Conservation (phyloP, 1,140 invertebrate species). For the Drosophila equinoxialis region DNA sequence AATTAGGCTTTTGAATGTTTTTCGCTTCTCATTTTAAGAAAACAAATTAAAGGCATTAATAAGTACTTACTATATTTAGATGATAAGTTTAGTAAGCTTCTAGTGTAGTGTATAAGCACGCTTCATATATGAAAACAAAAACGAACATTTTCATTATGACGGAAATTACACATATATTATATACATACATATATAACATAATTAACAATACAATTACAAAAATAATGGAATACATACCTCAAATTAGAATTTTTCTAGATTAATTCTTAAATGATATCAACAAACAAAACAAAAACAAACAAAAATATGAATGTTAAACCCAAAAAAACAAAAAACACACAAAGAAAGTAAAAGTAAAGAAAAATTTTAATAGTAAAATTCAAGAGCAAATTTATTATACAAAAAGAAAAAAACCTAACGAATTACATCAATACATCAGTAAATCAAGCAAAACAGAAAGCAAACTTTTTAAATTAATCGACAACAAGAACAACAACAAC, state of each 20-base stretch:
- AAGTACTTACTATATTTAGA: slow-evolving; percentile 13
- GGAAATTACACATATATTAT: slow-evolving; percentile 21
- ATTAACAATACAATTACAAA: slow-evolving; percentile 67
- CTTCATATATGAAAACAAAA: slow-evolving; percentile 34
- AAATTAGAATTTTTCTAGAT: slow-evolving; percentile 82
- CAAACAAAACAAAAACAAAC: slow-evolving; percentile 9
- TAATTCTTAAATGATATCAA: slow-evolving; percentile 78
- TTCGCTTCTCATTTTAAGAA: slow-evolving; percentile 19
- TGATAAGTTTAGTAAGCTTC: slow-evolving; percentile 14
- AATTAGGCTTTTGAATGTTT: slow-evolving; percentile 10
- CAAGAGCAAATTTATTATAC: slow-evolving; percentile 76
- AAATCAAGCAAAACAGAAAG: slow-evolving; percentile 16
- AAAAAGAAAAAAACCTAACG: slow-evolving; percentile 46
- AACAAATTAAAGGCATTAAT: slow-evolving; percentile 28
- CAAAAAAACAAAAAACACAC: slow-evolving; percentile 35
- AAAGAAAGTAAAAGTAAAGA: not conserved
- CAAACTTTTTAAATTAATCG: slow-evolving; percentile 10
- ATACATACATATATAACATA: slow-evolving; percentile 22
- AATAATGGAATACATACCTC: slow-evolving; percentile 81
- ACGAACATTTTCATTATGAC: slow-evolving; percentile 53
- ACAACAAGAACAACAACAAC: not conserved
- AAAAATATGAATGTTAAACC: slow-evolving; percentile 32
- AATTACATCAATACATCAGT: slow-evolving; percentile 57
- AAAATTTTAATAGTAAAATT: slow-evolving; percentile 78
- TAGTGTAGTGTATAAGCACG: slow-evolving; percentile 16